Evolutionary conservation across 1,140 invertebrate genomes (phyloP).

Genomic region (Lucilia cuprina): DNA sequence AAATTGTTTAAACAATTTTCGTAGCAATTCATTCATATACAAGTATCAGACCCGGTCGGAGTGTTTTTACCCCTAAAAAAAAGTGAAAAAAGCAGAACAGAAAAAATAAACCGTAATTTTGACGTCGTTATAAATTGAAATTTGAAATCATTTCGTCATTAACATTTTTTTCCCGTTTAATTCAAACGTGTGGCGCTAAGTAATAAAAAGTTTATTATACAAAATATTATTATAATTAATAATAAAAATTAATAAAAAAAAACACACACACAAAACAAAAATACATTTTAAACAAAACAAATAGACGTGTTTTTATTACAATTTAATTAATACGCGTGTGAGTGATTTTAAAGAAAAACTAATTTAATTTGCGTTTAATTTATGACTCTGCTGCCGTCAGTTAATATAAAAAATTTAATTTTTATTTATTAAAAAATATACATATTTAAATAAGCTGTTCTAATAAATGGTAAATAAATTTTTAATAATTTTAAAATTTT

Average conservation of each 20-base stretch:
- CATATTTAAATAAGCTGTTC: too few relatives aligned
- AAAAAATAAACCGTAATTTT: neutral
- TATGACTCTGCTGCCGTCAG: too few relatives aligned
- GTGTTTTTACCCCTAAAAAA: neutral
- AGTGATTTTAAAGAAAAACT: neutral
- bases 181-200: conserved; percentile 7
- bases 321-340: conserved; percentile 18
- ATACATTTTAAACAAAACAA: neutral
- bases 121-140: neutral
- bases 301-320: conserved; percentile 10
- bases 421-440: too few relatives aligned
- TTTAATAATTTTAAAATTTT: too few relatives aligned
- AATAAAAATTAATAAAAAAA: neutral
- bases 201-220: conserved; percentile 21
- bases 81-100: neutral
- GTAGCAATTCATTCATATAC: neutral
- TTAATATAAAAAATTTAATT: too few relatives aligned
- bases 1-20: conserved; percentile 26
- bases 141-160: neutral
- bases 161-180: neutral
- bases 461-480: too few relatives aligned
- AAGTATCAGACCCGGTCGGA: neutral
- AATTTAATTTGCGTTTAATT: too few relatives aligned
- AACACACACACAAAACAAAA: neutral
- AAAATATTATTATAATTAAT: neutral